Evolutionary conservation across 2,797 vertebrate species (phyloP), one percentile per base, ranked within the genome.

Genomic region (Chaunax sp.): DNA sequence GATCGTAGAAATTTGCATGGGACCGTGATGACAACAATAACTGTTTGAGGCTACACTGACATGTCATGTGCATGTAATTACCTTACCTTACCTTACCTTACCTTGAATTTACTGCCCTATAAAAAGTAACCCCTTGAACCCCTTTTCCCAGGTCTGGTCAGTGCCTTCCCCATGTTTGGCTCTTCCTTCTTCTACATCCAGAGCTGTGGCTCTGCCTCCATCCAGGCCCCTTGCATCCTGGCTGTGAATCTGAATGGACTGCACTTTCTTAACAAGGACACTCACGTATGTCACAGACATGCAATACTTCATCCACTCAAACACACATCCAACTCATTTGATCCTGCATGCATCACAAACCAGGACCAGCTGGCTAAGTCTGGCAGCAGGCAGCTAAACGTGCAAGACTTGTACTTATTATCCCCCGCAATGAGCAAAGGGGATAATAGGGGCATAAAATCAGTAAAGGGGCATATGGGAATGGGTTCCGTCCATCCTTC

Each of bases 131-230:
- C 2, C 19, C 44, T 58, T 2, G 7, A 8, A 25, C 20, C 62
- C 5, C 12, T 65, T 56, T 45, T 26, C 8, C 33, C 86, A 99
- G 98, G 97, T 61, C 94, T 99, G 73, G 95, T 99, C 80, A 98
- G 97, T 0, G 96, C 96, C 71, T 96, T 94, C 72, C 94, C 96
- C 58, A 96, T 97, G 97, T 99, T 99, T 0, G 98, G 98, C 33
- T 99, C 97, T 0, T 96, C 97, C 45, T 99, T 99, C 93, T 99
- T 99, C 94, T 97, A 96, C 93, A 94, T 99, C 86, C 96, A 97
- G 87, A 98, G 97, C 89, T 97, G 96, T 65, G 96, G 96, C 88
- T 95, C 94, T 23, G 77, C 85, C 0, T 80, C 94, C 10, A 92
- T 99, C 7, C 80, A 94, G 0, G 95, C 96, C 0, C 98, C 98